Base-by-base conservation (phyloP, 2,888 invertebrate genomes). In the Lysandra coridon region DNA sequence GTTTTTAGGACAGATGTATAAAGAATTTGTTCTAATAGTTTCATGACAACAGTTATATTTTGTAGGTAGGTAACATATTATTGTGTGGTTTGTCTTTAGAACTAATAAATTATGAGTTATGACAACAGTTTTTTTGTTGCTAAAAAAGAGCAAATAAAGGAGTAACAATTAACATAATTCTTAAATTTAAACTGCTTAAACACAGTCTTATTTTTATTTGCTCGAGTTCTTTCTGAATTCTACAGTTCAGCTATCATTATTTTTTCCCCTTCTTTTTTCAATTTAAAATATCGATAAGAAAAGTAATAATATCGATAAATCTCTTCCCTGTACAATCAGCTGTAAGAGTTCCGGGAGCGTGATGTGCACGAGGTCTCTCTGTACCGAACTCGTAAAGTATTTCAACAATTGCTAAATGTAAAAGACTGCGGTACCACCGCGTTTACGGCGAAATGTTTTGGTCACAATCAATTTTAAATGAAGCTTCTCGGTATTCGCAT, bases 291-390 rank as follows among this genome's bases (percentile, higher is more conserved):
- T 33, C 12, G 69, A 33, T 10, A 69, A 37, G 14, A 14, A 69
- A 23, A 69, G 14, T 57, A 69, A 37, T 69, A 14, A 4, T 69
- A 69, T 37, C 69, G 69, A 69, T 33, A 69, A 37, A 4, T 33
- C 33, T 33, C 69, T 37, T 37, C 14, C 69, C 69, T 33, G 69
- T 69, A 69, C 69, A 37, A 37, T 33, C 69, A 69, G 69, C 69
- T 69, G 33, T 69, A 69, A 69, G 69, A 69, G 69, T 69, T 69
- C 33, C 37, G 69, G 14, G 14, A 14, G 69, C 33, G 69, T 69
- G 69, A 69, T 69, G 69, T 69, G 33, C 14, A 33, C 30, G 33
- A 33, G 69, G 69, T 69, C 64, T 30, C 64, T 37, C 69, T 30
- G 64, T 64, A 64, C 64, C 10, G 23, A 30, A 30, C 64, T 30